A percentile compares a stretch with the other conserved stretches of the same genome.
Conservation (phyloP, 2,113 vertebrate genomes). For the Nesogale talazaci region DNA sequence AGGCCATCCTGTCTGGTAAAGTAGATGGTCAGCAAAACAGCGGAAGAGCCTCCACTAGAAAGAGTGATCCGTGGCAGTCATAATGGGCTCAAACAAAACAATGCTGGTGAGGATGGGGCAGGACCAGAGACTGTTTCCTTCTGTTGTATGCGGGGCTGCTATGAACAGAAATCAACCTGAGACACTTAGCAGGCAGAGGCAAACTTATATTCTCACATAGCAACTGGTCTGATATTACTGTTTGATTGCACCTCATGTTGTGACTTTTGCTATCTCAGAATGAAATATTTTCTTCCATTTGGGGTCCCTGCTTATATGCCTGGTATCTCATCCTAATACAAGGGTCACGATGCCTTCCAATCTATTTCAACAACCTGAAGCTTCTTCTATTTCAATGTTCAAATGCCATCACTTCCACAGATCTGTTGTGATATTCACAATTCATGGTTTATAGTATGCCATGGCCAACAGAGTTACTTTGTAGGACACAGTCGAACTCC, state of each 20-base stretch:
- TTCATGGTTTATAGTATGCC: background rate
- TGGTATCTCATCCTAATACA: background rate
- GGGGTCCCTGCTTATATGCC: background rate
- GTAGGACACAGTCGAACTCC: too few species aligned
- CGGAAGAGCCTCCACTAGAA: too few species aligned
- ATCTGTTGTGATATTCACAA: slow-evolving; percentile 15
- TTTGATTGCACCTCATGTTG: background rate
- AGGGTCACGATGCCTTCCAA: background rate
- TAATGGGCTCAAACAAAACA: too few species aligned
- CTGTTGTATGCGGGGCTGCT: too few species aligned
- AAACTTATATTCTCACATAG: background rate
- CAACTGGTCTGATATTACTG: background rate
- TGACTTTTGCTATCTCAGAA: background rate
- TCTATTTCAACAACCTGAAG: background rate
- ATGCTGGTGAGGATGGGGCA: too few species aligned
- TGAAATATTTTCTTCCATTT: background rate
- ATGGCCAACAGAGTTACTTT: too few species aligned
- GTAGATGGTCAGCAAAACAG: too few species aligned
- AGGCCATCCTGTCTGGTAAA: too few species aligned
- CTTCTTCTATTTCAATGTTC: background rate
- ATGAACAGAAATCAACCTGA: too few species aligned
- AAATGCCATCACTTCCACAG: background rate
- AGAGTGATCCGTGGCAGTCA: too few species aligned
- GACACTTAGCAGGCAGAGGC: background rate
- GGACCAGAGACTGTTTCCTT: too few species aligned